phyloP scores from a whole-genome alignment of 2,113 vertebrate genomes.

The Pelmatolapia mariae region DNA sequence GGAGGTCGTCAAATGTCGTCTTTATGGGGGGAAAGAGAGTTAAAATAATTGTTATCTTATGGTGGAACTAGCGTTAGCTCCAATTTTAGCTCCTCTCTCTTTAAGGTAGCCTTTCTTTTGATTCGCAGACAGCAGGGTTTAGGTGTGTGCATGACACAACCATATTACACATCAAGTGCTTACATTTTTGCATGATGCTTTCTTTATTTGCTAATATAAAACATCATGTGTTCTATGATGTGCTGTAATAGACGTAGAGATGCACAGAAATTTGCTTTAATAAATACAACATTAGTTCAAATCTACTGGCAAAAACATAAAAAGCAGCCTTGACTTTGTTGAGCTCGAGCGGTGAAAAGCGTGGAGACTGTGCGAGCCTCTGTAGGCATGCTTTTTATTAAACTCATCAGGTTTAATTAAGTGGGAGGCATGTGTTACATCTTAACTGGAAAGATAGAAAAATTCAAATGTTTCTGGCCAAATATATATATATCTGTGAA shows the following conservation, averaged over 20 bases:
- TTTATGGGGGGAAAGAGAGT: not conserved
- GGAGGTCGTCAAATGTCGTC: rapidly evolving
- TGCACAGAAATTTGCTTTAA: not conserved
- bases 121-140: not conserved
- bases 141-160: not conserved
- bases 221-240: not conserved
- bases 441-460: not conserved
- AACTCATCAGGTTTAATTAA: slow-evolving; percentile 6
- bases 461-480: not conserved
- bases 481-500: not conserved
- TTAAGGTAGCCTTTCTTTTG: not conserved
- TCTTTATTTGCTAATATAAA: not conserved
- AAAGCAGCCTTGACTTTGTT: not conserved
- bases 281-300: not conserved
- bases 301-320: not conserved
- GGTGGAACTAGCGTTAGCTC: not conserved
- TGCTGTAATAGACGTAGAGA: not conserved
- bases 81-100: not conserved
- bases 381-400: not conserved
- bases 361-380: not conserved
- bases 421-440: slow-evolving; percentile 23
- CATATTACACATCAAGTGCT: not conserved
- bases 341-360: not conserved
- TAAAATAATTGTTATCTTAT: not conserved
- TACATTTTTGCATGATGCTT: not conserved